Evolutionary conservation across 1,140 invertebrate genomes (phyloP).

Genomic region (Drosophila truncata): DNA sequence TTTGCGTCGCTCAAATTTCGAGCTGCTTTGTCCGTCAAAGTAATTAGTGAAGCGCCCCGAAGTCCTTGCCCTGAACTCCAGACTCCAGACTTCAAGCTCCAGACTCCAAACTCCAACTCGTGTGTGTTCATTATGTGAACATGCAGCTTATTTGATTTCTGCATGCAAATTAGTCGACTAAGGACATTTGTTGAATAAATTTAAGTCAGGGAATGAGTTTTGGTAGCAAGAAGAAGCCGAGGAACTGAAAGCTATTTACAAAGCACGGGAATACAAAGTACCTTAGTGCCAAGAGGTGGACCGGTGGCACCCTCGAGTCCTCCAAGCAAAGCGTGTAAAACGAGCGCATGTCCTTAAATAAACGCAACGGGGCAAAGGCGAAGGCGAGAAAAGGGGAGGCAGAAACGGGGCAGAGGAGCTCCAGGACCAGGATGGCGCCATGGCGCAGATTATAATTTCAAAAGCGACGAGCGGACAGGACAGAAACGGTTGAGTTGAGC

Average conservation of each 20-base stretch:
- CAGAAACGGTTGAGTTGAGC: slow-evolving; percentile 48
- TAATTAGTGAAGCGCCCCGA: slow-evolving; percentile 74
- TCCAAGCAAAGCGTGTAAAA: slow-evolving; percentile 72
- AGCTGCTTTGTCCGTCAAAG: slow-evolving; percentile 79
- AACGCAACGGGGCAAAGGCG: slow-evolving; percentile 44
- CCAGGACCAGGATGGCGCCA: slow-evolving; percentile 44
- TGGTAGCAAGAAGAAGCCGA: slow-evolving; percentile 55
- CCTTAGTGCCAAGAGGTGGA: slow-evolving; percentile 8
- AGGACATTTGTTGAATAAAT: slow-evolving; percentile 79
- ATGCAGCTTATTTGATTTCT: slow-evolving; percentile 79
- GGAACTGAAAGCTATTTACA: slow-evolving; percentile 65
- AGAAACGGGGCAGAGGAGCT: slow-evolving; percentile 1
- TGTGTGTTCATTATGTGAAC: slow-evolving; percentile 73
- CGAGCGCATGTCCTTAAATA: slow-evolving; percentile 76
- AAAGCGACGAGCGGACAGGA: slow-evolving; percentile 68
- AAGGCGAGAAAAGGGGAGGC: slow-evolving; percentile 17
- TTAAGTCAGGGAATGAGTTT: slow-evolving; percentile 45
- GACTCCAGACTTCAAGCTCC: not conserved
- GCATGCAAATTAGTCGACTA: slow-evolving; percentile 80
- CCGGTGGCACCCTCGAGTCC: slow-evolving; percentile 37
- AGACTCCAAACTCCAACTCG: slow-evolving; percentile 9
- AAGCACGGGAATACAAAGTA: slow-evolving; percentile 38
- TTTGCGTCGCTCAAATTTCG: slow-evolving; percentile 70
- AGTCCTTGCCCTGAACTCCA: slow-evolving; percentile 48
- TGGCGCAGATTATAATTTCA: slow-evolving; percentile 85